Conservation (phyloP, 1,140 invertebrate species). For the Nixonia krombeini region DNA sequence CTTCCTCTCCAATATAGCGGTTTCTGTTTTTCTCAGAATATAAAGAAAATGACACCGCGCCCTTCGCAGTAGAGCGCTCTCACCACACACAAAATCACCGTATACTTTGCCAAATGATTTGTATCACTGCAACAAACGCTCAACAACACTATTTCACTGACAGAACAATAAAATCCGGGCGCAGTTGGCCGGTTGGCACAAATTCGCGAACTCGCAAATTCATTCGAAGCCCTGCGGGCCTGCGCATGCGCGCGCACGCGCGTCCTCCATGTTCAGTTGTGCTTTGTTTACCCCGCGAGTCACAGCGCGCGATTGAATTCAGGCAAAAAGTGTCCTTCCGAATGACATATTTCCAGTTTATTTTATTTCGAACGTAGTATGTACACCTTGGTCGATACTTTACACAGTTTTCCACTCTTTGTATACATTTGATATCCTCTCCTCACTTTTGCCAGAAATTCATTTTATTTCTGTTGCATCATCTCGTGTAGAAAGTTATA, state of each 20-base stretch:
- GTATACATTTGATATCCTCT: too few relatives aligned
- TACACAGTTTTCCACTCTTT: conserved; percentile 3
- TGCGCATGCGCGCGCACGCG: conserved; percentile 22
- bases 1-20: conserved; percentile 72
- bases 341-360: conserved; percentile 4
- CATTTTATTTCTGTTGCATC: too few relatives aligned
- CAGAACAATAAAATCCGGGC: conserved; percentile 11
- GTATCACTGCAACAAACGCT: neutral
- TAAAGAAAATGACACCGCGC: neutral
- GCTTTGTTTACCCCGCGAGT: conserved; percentile 34
- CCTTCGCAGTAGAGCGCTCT: neutral
- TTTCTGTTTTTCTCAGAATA: conserved; percentile 36
- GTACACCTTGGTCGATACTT: too few relatives aligned
- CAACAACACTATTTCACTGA: neutral
- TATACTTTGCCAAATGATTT: neutral
- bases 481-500: too few relatives aligned
- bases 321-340: conserved; percentile 1
- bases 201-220: conserved; percentile 10
- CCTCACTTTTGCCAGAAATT: too few relatives aligned
- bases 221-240: conserved; percentile 24
- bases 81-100: neutral
- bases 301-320: conserved; percentile 14
- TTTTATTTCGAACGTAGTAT: too few relatives aligned
- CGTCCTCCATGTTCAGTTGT: neutral
- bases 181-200: too few relatives aligned